Evolutionary conservation across 2,888 invertebrate genomes (phyloP), one percentile per base, ranked within the genome.

Genomic region (Antheraea yamamai): DNA sequence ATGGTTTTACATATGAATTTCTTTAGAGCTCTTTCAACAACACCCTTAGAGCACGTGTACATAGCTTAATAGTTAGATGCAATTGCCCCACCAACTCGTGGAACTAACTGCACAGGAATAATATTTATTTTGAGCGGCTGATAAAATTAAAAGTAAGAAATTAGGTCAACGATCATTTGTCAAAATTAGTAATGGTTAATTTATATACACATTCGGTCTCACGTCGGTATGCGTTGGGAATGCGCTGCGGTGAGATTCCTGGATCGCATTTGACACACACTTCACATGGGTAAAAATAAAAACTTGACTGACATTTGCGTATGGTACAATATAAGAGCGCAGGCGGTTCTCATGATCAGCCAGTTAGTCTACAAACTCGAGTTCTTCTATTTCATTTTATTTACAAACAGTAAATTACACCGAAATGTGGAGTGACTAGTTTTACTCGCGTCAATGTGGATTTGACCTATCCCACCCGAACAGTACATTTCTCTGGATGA

Each of bases 231-330:
- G 89, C 79, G 77, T 76, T 76, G 79, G 83, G 85, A 84, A 85
- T 87, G 87, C 82, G 79, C 79, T 78, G 78, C 82, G 81, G 83
- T 85, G 88, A 88, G 85, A 88, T 47, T 70, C 68, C 26, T 39
- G 55, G 14, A 20, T 90, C 90, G 89, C 88, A 92, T 92, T 90
- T 89, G 91, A 89, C 88, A 90, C 91, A 89, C 87, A 82, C 82
- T 89, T 89, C 89, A 88, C 89, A 87, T 85, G 82, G 80, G 82
- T 55, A 39, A 74, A 64, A 61, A 79, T 86, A 87, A 90, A 91
- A 92, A 91, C 82, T 85, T 85, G 87, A 89, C 87, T 83, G 87
- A 84, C 84, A 86, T 88, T 83, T 85, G 85, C 78, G 20, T 75
- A 82, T 79, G 77, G 30, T n/a, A 75, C 23, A 66, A 30, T 30